Evolutionary conservation across 2,113 vertebrate species (phyloP).

Genomic region (Phalacrocorax aristotelis): DNA sequence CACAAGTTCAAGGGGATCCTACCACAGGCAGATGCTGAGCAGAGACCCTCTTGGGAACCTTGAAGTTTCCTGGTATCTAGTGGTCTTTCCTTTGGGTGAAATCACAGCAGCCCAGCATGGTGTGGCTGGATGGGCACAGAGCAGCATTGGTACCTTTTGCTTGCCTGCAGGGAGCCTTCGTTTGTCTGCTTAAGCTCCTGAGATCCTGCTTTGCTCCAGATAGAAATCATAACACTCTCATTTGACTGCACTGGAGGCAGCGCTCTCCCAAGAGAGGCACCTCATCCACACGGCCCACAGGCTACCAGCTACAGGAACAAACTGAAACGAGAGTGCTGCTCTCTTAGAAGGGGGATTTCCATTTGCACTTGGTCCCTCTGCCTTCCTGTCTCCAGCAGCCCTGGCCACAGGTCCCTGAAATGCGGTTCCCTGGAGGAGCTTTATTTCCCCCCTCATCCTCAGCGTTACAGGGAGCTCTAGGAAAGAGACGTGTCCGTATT

Average conservation of each 20-base stretch:
- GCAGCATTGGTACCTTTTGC: not conserved
- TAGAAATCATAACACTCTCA: not conserved
- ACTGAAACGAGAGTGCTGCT: accelerated
- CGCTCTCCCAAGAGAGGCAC: not conserved
- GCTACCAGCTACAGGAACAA: not conserved
- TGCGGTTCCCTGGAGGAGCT: not conserved
- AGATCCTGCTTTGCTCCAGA: not conserved
- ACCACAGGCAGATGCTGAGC: not conserved
- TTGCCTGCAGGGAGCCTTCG: not conserved
- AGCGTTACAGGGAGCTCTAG: not conserved
- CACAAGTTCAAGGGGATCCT: not conserved
- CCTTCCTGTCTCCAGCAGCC: not conserved
- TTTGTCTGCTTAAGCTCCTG: not conserved
- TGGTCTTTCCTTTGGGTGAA: not conserved
- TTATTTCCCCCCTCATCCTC: not conserved
- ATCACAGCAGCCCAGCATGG: not conserved
- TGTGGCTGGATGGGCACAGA: not conserved
- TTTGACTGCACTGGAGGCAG: not conserved
- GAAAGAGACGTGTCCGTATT: not conserved
- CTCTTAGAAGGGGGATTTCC: not conserved
- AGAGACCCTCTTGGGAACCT: not conserved
- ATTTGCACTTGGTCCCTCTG: accelerated
- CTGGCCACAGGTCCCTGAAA: not conserved
- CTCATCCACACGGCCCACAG: not conserved
- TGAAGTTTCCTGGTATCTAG: too few relatives aligned